These are phyloP conservation scores for Megalops cyprinoides DNA, from an alignment of 2,797 vertebrate genomes.

Conservation along the genomic window DNA sequence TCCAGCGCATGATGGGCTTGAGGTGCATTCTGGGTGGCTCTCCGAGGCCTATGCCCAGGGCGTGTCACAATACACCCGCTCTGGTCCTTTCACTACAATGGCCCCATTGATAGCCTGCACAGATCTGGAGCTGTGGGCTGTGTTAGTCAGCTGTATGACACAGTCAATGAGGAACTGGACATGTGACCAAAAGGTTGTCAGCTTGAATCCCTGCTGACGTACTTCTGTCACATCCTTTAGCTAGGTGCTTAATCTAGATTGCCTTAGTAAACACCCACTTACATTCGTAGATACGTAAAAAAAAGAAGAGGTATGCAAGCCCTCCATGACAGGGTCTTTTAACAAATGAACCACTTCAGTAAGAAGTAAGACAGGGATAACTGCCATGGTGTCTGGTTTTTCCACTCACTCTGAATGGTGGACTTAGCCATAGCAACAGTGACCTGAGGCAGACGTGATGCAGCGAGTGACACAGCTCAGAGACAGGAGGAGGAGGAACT, in stretches of 20 bases:
- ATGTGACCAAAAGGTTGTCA: not conserved
- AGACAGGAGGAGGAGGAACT: no score
- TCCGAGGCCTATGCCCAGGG: not conserved
- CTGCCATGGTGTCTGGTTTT: not conserved
- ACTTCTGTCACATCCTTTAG: not conserved
- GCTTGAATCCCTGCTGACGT: not conserved
- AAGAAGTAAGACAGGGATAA: not conserved
- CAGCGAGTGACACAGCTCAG: not conserved
- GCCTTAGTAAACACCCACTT: not conserved
- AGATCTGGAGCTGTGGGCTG: not conserved
- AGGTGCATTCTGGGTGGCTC: not conserved
- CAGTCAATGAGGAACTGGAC: not conserved
- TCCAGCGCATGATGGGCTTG: not conserved
- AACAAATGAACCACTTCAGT: not conserved
- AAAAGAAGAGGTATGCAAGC: not conserved
- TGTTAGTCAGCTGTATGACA: not conserved
- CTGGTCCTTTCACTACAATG: not conserved
- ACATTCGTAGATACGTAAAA: not conserved
- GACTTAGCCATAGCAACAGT: no score
- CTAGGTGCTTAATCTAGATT: not conserved
- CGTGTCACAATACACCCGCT: not conserved
- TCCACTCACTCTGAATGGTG: not conserved
- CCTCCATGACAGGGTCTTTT: not conserved
- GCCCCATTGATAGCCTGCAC: no score
- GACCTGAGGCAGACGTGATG: no score